Base-by-base conservation (phyloP, 2,113 vertebrate species). In the Zosterops pallidus region DNA sequence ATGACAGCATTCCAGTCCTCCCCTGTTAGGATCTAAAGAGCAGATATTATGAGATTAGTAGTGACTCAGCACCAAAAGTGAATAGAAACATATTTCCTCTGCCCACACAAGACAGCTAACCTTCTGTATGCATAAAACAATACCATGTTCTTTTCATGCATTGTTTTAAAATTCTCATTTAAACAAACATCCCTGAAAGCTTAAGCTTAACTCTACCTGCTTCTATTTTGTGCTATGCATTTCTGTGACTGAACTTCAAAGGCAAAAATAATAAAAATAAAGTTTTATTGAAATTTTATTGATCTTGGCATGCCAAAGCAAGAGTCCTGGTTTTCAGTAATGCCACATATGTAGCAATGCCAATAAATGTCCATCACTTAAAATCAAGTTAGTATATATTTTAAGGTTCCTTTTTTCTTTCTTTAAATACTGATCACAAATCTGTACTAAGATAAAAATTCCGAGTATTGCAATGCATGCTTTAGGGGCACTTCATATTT, bases 1-100 rank as follows among this genome's bases (percentile, higher is more conserved):
- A 99, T 99, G 53, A 99, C 99, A 25, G 98, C 98, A 49, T 99
- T 99, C 99, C 99, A 99, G 96, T 99, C 99, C 97, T 99, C 99
- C 50, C 99, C 99, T 26, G 99, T 99, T 63, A 99, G 97, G 91
- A 99, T 99, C 99, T 99, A 70, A 94, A 90, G 95, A 94, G 37
- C 7, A 86, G 22, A 86, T 28, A 44, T 2, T 8, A 15, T 25
- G 17, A 69, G 35, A 31, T 35, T 12, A 95, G 82, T 64, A 92
- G 39, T 14, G 63, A 74, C 28, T 91, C 57, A 67, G 13, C 17
- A 90, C 29, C 53, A 68, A 77, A 90, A 71, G 3, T 47, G 7
- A 24, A 22, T 6, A 49, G 41, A 50, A 90, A 55, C 6, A 46
- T 1, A 2, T 56, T 84, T 89, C 41, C 44, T 67, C 53, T 67